These are phyloP conservation scores for Paramormyrops hopkinsi DNA, from an alignment of 2,797 vertebrate genomes.

Conservation along the genomic window DNA sequence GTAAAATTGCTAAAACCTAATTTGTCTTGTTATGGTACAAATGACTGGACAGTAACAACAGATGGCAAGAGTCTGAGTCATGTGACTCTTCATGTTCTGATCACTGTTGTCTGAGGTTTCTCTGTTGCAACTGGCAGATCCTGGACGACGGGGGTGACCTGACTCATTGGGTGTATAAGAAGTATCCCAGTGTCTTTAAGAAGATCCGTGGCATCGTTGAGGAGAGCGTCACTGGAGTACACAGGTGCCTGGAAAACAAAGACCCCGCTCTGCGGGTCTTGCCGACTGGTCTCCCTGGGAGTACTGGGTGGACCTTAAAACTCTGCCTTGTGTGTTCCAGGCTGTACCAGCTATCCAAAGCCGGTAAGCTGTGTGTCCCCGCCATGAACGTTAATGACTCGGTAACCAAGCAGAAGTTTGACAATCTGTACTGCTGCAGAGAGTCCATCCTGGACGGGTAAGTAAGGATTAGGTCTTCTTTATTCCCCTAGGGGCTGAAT, in stretches of 20 bases:
- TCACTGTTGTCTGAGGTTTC: constrained; percentile 8
- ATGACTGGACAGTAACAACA: background rate
- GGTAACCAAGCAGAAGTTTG: constrained; percentile 95
- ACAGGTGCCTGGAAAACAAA: constrained; percentile 64
- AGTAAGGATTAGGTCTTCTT: constrained; percentile 58
- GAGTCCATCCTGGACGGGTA: constrained; percentile 93
- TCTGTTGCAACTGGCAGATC: constrained; percentile 61
- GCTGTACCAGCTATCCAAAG: constrained; percentile 91
- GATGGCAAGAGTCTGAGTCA: background rate
- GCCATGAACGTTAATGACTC: constrained; percentile 96
- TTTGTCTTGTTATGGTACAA: background rate
- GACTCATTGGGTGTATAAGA: constrained; percentile 97
- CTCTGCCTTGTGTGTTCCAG: constrained; percentile 48
- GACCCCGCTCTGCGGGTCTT: background rate
- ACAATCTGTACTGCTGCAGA: constrained; percentile 92
- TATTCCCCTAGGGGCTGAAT: background rate
- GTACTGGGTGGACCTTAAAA: background rate
- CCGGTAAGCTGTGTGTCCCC: constrained; percentile 87
- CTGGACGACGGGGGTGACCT: constrained; percentile 91
- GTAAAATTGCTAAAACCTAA: background rate
- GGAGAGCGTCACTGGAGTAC: constrained; percentile 92
- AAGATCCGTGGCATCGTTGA: constrained; percentile 92
- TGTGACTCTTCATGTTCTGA: background rate
- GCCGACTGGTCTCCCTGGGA: background rate
- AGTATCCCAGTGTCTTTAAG: constrained; percentile 89